Evolutionary conservation across 2,888 invertebrate genomes (phyloP).

Genomic region (Drosophila atripex): DNA sequence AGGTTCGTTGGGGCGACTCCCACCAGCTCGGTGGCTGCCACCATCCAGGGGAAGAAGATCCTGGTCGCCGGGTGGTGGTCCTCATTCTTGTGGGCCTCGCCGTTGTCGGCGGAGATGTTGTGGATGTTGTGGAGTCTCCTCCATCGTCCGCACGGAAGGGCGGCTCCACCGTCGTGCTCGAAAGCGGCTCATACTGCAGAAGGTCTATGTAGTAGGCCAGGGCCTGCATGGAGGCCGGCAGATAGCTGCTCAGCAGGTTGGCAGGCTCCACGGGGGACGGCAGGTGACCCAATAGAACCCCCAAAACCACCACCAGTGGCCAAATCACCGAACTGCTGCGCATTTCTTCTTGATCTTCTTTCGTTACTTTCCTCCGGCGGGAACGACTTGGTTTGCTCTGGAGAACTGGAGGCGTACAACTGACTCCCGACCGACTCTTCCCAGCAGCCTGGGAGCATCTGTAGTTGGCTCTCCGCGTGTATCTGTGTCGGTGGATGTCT

Average conservation of each 20-base stretch:
- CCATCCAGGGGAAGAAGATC: conserved; percentile 51
- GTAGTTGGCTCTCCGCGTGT: conserved; percentile 61
- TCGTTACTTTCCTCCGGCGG: conserved; percentile 31
- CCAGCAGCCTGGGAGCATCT: conserved; percentile 56
- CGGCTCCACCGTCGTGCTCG: conserved; percentile 82
- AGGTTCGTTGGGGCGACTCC: conserved; percentile 60
- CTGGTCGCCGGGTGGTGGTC: conserved; percentile 44
- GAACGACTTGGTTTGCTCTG: conserved; percentile 67
- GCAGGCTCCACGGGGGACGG: conserved; percentile 55
- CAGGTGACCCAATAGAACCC: conserved; percentile 27
- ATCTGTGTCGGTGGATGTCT: conserved; percentile 26
- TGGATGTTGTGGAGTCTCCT: conserved; percentile 13
- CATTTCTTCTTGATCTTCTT: conserved; percentile 55
- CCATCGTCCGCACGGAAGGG: conserved; percentile 76
- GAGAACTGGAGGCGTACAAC: conserved; percentile 64
- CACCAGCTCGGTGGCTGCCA: conserved; percentile 81
- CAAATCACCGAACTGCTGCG: conserved; percentile 48
- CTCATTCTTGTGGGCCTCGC: conserved; percentile 14
- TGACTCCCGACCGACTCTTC: conserved; percentile 51
- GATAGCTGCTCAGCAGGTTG: conserved; percentile 80
- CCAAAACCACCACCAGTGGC: conserved; percentile 20
- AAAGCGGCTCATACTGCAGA: conserved; percentile 82
- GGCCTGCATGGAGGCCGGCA: conserved; percentile 84
- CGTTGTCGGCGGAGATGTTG: conserved; percentile 25
- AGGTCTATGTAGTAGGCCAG: conserved; percentile 83